Base-by-base conservation (phyloP, 2,888 invertebrate species). In the Malthinus flaveolus region DNA sequence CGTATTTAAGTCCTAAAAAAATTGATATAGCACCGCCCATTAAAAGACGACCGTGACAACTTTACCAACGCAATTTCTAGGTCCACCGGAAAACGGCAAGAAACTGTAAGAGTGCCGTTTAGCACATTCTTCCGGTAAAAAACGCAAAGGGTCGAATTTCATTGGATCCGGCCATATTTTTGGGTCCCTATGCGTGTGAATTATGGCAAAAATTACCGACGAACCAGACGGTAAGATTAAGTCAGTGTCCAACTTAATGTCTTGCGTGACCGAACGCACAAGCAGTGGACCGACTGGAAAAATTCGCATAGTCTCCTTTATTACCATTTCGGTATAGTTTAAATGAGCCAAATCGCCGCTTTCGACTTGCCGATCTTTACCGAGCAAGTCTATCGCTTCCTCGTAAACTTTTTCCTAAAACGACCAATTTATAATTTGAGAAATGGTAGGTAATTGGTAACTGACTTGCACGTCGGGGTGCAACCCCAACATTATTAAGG, bases 281-380 rank as follows among this genome's bases (percentile, higher is more conserved):
- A 64, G 32, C 15, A 51, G 10, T 23, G 69, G 80, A 66, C 73
- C 55, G 1, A 56, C 23, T 6, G 61, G 63, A 65, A 82, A 84
- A 5, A 84, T 63, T 33, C 84, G 74, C 79, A 85, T 78, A 0
- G 82, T 79, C 68, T 85, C 84, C 66, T 84, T 84, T 11, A 85
- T 78, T 0, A 83, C 82, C 64, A 82, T 75, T 64, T 84, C 84
- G 50, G 83, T 66, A 64, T 81, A 82, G 9, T 81, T 78, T 81
- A 84, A 81, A 61, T 80, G 79, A 50, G 73, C 67, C 36, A 84
- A 64, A 68, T 84, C 83, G 34, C 80, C 80, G 62, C 78, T 78
- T 9, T 71, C 79, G 1, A 82, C 75, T 5, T 64, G 56, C 50
- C 81, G 71, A 15, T 72, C 71, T 0, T 80, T 79, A 1, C 79